Percentiles rank a stretch among this genome's conserved stretches.
phyloP scores from a whole-genome alignment of 2,113 vertebrate genomes.

The Bettongia penicillata region DNA sequence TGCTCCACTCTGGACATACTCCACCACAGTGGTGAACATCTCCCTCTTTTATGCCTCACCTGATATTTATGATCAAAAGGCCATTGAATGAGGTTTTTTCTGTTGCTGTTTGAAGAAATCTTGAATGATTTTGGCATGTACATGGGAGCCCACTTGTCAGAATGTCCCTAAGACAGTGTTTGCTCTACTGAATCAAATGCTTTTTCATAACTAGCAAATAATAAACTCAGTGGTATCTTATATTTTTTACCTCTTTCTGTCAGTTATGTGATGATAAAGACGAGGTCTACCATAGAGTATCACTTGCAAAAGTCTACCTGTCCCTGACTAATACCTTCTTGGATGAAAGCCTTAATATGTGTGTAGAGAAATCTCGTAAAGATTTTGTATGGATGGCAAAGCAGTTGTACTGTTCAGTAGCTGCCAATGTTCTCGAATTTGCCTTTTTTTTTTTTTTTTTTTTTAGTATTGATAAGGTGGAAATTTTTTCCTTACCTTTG shows the following conservation, averaged over 20 bases:
- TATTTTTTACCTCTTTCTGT: neutral
- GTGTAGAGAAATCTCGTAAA: neutral
- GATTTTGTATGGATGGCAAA: neutral
- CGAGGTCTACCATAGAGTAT: neutral
- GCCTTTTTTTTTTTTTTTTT: neutral
- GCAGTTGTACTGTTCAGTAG: neutral
- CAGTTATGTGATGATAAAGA: neutral
- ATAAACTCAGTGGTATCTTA: neutral
- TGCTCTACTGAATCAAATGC: neutral
- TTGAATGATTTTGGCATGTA: neutral
- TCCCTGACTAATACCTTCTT: neutral
- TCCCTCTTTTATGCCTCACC: neutral
- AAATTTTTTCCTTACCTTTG: neutral
- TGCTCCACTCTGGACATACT: neutral
- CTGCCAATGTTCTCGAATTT: neutral
- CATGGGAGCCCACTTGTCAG: neutral
- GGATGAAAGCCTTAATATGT: neutral
- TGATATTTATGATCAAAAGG: neutral
- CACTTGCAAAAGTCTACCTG: neutral
- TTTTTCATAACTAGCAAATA: neutral
- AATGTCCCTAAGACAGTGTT: neutral
- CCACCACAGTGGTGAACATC: neutral
- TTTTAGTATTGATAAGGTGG: neutral
- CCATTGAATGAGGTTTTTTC: neutral
- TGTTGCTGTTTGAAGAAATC: neutral